Conservation (phyloP, 1,140 invertebrate species). For the Nymphalis io region DNA sequence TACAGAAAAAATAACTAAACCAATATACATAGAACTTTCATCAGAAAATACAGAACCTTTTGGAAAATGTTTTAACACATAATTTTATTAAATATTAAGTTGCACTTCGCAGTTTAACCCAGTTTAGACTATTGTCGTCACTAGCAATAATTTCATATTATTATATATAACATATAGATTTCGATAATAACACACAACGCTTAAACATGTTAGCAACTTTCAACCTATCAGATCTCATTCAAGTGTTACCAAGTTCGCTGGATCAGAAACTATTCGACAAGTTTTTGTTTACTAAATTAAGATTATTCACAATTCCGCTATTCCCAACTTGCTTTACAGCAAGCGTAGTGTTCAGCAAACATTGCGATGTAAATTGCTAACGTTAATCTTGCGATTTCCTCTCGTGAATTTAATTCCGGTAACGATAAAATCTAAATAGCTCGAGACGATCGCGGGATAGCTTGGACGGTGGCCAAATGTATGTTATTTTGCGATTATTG, state of each 20-base stretch:
- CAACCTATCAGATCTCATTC: neutral
- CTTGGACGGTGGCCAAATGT: conserved; percentile 45
- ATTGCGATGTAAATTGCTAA: conserved; percentile 46
- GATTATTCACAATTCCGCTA: conserved; percentile 18
- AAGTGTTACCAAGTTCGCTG: neutral
- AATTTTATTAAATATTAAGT: too few relatives aligned
- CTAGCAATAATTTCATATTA: too few relatives aligned
- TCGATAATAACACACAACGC: too few relatives aligned
- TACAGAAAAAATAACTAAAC: too few relatives aligned
- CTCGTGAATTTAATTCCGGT: conserved; percentile 50
- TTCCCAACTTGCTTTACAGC: conserved; percentile 28
- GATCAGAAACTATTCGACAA: conserved; percentile 5
- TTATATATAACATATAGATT: too few relatives aligned
- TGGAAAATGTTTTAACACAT: too few relatives aligned
- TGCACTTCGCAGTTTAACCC: too few relatives aligned
- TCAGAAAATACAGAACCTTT: too few relatives aligned
- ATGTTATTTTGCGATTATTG: conserved; percentile 43
- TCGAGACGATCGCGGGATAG: conserved; percentile 33
- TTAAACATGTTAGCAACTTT: neutral
- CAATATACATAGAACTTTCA: too few relatives aligned
- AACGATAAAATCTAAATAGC: conserved; percentile 63
- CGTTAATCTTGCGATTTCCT: conserved; percentile 49
- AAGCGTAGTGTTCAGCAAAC: conserved; percentile 34
- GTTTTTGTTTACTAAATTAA: conserved; percentile 16
- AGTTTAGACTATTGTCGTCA: too few relatives aligned